Evolutionary conservation across 2,797 vertebrate genomes (phyloP).

Genomic region (Mormyrops boulengeri): DNA sequence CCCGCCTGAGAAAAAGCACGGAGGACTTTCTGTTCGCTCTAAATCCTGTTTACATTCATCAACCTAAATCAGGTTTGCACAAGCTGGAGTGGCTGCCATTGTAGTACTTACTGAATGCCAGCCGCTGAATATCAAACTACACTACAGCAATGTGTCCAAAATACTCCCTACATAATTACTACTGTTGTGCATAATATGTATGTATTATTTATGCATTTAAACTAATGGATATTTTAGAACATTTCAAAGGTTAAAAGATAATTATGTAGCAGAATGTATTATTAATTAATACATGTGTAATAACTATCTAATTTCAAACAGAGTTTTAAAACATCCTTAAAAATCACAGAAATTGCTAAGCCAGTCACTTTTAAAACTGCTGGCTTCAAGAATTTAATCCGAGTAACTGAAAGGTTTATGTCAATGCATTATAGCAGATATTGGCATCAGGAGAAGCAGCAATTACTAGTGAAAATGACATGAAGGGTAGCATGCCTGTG

Average conservation of each 20-base stretch:
- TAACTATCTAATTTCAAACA: neutral
- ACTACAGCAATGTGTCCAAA: neutral
- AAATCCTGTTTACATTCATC: neutral
- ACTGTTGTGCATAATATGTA: neutral
- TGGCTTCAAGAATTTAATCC: neutral
- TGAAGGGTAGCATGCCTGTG: neutral
- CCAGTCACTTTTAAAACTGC: neutral
- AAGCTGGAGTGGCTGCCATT: neutral
- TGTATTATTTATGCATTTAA: neutral
- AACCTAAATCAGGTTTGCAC: neutral
- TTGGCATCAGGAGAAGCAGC: neutral
- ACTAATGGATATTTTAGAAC: neutral
- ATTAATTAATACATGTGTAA: neutral
- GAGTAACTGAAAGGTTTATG: neutral
- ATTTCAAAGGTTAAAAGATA: neutral
- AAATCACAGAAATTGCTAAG: neutral
- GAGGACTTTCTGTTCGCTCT: neutral
- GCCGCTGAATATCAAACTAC: neutral
- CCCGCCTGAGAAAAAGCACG: neutral
- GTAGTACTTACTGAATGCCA: neutral
- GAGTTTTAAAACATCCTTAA: neutral
- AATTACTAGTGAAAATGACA: neutral
- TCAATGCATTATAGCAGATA: neutral
- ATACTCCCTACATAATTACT: neutral
- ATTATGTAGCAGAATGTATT: neutral